Conservation (phyloP, 2,888 invertebrate genomes). For the Orthosia gracilis region DNA sequence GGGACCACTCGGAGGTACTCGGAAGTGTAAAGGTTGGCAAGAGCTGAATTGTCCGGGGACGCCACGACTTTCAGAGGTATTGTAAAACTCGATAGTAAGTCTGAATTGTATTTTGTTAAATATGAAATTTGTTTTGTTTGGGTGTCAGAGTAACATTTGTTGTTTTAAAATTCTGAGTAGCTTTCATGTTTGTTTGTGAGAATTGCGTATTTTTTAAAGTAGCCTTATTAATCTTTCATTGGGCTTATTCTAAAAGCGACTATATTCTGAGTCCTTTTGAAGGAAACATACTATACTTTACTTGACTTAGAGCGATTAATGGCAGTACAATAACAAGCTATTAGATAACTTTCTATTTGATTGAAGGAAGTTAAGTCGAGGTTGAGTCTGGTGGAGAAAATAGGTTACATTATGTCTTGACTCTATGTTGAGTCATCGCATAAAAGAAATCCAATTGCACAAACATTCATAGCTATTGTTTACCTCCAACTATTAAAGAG, state of each 20-base stretch:
- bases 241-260: neutral
- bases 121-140: slow-evolving; percentile 31
- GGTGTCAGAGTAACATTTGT: neutral
- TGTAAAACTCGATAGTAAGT: slow-evolving; percentile 33
- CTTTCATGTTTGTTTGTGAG: neutral
- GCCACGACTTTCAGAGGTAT: slow-evolving; percentile 29
- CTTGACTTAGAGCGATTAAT: too few relatives aligned
- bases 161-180: neutral
- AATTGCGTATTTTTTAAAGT: neutral
- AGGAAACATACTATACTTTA: too few relatives aligned
- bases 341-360: too few relatives aligned
- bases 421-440: neutral
- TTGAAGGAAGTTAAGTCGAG: too few relatives aligned
- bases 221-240: neutral
- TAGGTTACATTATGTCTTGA: neutral
- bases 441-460: neutral
- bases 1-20: slow-evolving; percentile 34
- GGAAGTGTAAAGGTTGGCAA: slow-evolving; percentile 42
- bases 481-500: slow-evolving; percentile 6
- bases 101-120: slow-evolving; percentile 30
- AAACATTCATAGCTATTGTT: neutral
- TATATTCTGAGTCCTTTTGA: too few relatives aligned
- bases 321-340: too few relatives aligned
- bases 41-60: slow-evolving; percentile 43
- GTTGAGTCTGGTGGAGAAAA: too few relatives aligned